phyloP scores from a whole-genome alignment of 2,797 vertebrate genomes.

The Serranus cabrilla region DNA sequence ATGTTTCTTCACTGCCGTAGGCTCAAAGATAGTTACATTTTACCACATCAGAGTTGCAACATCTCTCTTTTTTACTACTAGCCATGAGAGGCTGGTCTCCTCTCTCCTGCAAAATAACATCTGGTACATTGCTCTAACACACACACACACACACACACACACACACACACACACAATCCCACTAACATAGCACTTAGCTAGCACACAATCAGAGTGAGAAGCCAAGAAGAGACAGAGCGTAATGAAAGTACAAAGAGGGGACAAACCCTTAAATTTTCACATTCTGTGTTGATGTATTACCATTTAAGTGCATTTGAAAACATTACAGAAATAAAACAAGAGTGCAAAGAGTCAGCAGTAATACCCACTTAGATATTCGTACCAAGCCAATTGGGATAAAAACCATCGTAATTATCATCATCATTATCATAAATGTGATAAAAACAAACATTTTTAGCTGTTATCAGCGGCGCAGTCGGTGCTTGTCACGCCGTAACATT shows the following conservation, averaged over 20 bases:
- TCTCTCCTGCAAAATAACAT: constrained; percentile 59
- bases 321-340: constrained; percentile 14
- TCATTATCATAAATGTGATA: constrained; percentile 38
- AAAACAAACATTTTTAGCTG: constrained; percentile 23
- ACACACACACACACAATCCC: constrained; percentile 22
- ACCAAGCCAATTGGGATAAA: neutral
- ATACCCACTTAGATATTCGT: neutral
- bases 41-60: constrained; percentile 27
- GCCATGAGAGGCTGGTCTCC: constrained; percentile 28
- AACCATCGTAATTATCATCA: constrained; percentile 35
- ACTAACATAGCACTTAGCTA: constrained; percentile 29
- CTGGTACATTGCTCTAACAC: constrained; percentile 53
- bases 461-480: constrained; percentile 26
- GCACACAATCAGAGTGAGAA: constrained; percentile 7
- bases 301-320: constrained; percentile 9
- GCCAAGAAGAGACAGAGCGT: neutral
- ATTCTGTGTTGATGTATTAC: constrained; percentile 5
- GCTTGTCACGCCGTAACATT: constrained; percentile 37
- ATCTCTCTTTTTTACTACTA: constrained; percentile 31
- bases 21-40: constrained; percentile 17
- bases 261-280: constrained; percentile 15
- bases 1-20: neutral
- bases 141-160: constrained; percentile 7
- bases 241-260: constrained; percentile 15
- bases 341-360: constrained; percentile 21